Conservation (phyloP, 2,888 invertebrate species). For the Ectobius pallidus region DNA sequence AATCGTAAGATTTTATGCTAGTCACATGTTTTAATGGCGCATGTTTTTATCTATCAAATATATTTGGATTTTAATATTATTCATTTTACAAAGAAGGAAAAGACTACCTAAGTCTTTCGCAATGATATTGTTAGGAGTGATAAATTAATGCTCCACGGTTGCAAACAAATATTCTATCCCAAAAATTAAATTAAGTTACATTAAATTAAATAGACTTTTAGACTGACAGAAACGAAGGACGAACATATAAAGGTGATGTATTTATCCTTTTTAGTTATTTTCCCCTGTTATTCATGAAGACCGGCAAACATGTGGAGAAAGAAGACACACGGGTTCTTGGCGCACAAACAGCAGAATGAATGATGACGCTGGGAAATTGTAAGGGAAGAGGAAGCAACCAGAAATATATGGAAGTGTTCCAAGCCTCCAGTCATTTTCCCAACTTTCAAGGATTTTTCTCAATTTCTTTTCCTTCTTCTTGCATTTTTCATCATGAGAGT, state of each 20-base stretch:
- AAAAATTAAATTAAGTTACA: too few species aligned
- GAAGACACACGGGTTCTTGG: not conserved
- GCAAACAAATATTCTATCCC: too few species aligned
- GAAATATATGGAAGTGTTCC: conserved; percentile 38
- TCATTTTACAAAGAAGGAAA: too few species aligned
- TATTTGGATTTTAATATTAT: too few species aligned
- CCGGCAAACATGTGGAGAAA: not conserved
- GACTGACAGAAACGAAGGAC: too few species aligned
- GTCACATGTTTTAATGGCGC: too few species aligned
- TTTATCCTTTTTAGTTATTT: not conserved
- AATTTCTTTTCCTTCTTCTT: conserved; percentile 3
- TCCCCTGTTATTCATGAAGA: not conserved
- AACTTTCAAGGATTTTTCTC: conserved; percentile 32
- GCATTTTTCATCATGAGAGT: conserved; percentile 19
- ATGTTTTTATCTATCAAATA: too few species aligned
- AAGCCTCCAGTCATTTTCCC: conserved; percentile 27
- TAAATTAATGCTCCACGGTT: too few species aligned
- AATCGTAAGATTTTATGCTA: too few species aligned
- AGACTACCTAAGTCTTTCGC: too few species aligned
- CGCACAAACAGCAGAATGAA: conserved; percentile 28
- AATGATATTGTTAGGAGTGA: too few species aligned
- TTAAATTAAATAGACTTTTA: too few species aligned
- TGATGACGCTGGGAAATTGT: conserved; percentile 25
- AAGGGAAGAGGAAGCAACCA: conserved; percentile 24
- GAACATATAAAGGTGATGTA: not conserved